A percentile compares a stretch with the other conserved stretches of the same genome.
phyloP scores from a whole-genome alignment of 2,113 vertebrate genomes.

The Passer montanus region DNA sequence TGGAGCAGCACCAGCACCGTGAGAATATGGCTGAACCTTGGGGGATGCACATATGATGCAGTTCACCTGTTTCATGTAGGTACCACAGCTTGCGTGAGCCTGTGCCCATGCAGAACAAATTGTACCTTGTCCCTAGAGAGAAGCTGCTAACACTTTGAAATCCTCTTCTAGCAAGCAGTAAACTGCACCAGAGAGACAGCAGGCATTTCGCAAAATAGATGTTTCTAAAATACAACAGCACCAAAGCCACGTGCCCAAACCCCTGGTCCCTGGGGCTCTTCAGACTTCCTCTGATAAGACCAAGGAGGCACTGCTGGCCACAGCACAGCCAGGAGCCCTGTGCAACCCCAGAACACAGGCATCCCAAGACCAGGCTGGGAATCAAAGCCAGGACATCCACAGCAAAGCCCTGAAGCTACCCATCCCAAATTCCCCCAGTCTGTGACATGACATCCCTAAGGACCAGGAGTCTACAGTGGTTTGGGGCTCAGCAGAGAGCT shows the following conservation, averaged over 20 bases:
- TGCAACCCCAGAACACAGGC: background rate
- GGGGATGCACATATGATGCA: background rate
- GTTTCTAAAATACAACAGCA: background rate
- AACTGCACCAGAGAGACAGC: background rate
- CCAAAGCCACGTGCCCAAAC: background rate
- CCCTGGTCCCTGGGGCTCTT: background rate
- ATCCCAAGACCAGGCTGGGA: background rate
- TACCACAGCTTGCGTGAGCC: background rate
- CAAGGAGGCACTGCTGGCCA: background rate
- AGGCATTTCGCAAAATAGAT: background rate
- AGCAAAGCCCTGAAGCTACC: rapidly evolving
- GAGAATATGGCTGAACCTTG: rapidly evolving
- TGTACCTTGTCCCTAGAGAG: rapidly evolving
- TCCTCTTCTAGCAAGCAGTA: background rate
- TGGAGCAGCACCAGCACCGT: rapidly evolving
- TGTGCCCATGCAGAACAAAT: background rate
- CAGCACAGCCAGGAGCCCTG: background rate
- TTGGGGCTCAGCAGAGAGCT: background rate
- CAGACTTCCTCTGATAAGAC: background rate
- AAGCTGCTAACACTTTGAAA: background rate
- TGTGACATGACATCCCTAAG: rapidly evolving
- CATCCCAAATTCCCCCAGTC: background rate
- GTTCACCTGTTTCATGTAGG: background rate
- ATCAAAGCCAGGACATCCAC: background rate
- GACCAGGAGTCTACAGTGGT: background rate